Conservation (phyloP, 2,797 vertebrate genomes). For the Cephalopachus bancanus region DNA sequence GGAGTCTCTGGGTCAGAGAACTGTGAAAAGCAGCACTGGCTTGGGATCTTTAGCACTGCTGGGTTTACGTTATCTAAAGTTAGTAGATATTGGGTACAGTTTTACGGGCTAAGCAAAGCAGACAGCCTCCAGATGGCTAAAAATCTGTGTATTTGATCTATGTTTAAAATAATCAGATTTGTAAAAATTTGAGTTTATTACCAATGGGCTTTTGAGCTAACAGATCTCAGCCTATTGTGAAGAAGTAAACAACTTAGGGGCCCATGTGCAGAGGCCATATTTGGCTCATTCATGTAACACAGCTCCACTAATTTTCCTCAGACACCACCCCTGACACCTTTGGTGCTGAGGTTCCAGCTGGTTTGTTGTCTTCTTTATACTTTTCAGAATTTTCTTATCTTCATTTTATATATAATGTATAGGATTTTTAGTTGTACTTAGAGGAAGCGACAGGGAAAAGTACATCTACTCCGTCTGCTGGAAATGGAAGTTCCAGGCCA, state of each 20-base stretch:
- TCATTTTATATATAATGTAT: neutral
- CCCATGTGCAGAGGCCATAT: neutral
- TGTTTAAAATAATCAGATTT: neutral
- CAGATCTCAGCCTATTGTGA: neutral
- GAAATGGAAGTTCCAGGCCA: neutral
- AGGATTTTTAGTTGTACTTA: neutral
- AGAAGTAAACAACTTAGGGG: neutral
- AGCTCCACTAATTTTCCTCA: neutral
- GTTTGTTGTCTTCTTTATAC: neutral
- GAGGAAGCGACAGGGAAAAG: neutral
- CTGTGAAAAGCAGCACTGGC: neutral
- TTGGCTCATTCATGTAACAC: neutral
- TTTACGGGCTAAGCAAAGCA: neutral
- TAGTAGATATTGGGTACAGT: neutral
- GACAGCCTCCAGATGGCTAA: neutral
- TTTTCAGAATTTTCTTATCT: neutral
- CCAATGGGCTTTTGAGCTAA: neutral
- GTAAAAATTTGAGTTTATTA: neutral
- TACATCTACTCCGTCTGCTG: neutral
- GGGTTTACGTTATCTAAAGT: neutral
- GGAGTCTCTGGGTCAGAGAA: neutral
- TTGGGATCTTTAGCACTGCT: neutral
- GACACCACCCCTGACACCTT: neutral
- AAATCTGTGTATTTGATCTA: neutral
- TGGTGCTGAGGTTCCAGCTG: neutral